Evolutionary conservation across 2,888 invertebrate species (phyloP).

Genomic region (Trissolcus brochymenae): DNA sequence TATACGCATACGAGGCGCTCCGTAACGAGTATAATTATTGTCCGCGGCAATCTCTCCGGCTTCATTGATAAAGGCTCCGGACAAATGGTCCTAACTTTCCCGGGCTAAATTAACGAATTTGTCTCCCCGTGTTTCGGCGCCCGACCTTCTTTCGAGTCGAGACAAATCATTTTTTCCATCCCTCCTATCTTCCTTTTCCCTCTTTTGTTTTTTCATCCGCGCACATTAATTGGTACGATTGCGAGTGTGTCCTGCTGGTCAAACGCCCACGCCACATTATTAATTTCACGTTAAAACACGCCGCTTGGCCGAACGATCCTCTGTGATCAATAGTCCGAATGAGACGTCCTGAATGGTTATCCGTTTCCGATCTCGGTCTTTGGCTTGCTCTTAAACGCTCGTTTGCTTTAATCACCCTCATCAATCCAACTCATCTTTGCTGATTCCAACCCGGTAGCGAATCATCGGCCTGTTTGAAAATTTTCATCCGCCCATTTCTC

Average conservation of each 20-base stretch:
- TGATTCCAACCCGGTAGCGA: slow-evolving; percentile 23
- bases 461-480: slow-evolving; percentile 25
- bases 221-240: slow-evolving; percentile 41
- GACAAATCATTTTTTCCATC: slow-evolving; percentile 22
- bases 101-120: slow-evolving; percentile 36
- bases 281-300: slow-evolving; percentile 69
- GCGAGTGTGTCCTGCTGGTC: slow-evolving; percentile 34
- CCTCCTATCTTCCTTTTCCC: neutral
- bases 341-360: slow-evolving; percentile 75
- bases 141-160: slow-evolving; percentile 17
- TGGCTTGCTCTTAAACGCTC: slow-evolving; percentile 71
- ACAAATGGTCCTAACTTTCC: slow-evolving; percentile 44
- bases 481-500: no score
- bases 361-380: slow-evolving; percentile 69
- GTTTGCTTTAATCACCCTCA: slow-evolving; percentile 73
- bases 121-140: slow-evolving; percentile 25
- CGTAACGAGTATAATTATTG: slow-evolving; percentile 73
- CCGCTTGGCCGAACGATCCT: slow-evolving; percentile 62
- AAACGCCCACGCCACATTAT: slow-evolving; percentile 67
- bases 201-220: slow-evolving; percentile 3
- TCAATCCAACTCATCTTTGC: slow-evolving; percentile 64
- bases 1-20: slow-evolving; percentile 49
- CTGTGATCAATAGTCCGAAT: slow-evolving; percentile 74
- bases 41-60: slow-evolving; percentile 49
- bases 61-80: slow-evolving; percentile 50